Evolutionary conservation across 1,140 invertebrate genomes (phyloP).

Genomic region (Apis florea): DNA sequence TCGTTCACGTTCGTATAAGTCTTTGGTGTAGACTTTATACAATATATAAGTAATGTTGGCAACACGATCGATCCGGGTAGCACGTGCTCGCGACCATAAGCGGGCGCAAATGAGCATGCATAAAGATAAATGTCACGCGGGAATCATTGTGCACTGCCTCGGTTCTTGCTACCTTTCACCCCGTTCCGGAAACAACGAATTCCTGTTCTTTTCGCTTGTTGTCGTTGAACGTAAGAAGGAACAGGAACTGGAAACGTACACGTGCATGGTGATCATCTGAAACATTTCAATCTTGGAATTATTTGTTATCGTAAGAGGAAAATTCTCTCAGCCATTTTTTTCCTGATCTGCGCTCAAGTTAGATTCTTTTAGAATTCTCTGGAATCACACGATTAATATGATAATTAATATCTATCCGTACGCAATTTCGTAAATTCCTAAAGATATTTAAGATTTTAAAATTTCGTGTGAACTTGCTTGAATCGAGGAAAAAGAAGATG

Average conservation of each 20-base stretch:
- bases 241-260: conserved; percentile 68
- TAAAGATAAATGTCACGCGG: conserved; percentile 68
- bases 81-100: conserved; percentile 67
- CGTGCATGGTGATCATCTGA: conserved; percentile 1
- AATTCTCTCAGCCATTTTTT: no score
- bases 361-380: no score
- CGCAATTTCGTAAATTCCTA: no score
- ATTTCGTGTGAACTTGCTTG: no score
- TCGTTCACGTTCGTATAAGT: neutral
- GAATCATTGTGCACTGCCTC: neutral
- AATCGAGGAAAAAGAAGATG: no score
- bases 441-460: no score
- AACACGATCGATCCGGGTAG: conserved; percentile 61
- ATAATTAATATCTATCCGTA: no score
- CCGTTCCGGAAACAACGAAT: neutral
- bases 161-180: conserved; percentile 28
- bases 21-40: neutral
- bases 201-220: neutral
- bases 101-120: conserved; percentile 67
- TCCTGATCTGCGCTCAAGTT: no score
- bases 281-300: neutral
- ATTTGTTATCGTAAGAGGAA: neutral
- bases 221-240: conserved; percentile 38
- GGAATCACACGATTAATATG: no score
- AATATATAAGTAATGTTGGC: neutral